Percentiles rank a stretch among this genome's conserved stretches.
phyloP scores from a whole-genome alignment of 2,113 vertebrate species.

The Scatophagus argus region DNA sequence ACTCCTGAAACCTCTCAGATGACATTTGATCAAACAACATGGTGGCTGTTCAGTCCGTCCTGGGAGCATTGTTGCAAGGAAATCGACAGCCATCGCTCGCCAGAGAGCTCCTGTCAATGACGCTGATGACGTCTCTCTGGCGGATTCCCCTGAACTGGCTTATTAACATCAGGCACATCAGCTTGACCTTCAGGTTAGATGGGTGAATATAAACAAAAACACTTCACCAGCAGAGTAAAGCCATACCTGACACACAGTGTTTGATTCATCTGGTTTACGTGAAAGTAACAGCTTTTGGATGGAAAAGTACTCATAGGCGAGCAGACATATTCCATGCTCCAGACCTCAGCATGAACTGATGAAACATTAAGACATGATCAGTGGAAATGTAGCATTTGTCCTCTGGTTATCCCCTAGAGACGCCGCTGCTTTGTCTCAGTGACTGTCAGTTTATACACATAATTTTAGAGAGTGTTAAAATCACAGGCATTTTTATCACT shows the following conservation, averaged over 20 bases:
- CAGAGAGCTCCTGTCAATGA: conserved; percentile 60
- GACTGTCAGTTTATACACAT: conserved; percentile 53
- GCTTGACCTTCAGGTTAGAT: conserved; percentile 58
- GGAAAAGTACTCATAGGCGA: not conserved
- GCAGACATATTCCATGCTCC: conserved; percentile 2
- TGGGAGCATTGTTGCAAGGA: conserved; percentile 33
- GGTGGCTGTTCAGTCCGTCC: conserved; percentile 9
- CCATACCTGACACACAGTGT: not conserved
- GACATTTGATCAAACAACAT: not conserved
- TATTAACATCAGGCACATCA: conserved; percentile 41
- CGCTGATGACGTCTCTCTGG: conserved; percentile 59
- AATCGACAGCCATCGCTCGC: conserved; percentile 59
- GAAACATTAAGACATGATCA: conserved; percentile 37
- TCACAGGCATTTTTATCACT: conserved; percentile 62
- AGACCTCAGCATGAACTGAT: conserved; percentile 24
- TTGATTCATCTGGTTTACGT: not conserved
- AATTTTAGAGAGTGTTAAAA: conserved; percentile 61
- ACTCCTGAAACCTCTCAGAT: not conserved
- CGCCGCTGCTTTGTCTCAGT: conserved; percentile 58
- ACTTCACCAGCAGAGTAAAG: conserved; percentile 9
- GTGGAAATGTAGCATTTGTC: conserved; percentile 24
- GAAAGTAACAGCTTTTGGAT: not conserved
- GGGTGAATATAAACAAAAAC: conserved; percentile 51
- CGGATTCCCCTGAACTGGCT: conserved; percentile 46
- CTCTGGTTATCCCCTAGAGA: conserved; percentile 9